Evolutionary conservation across 2,888 invertebrate species (phyloP).

Genomic region (Cantharis rufa): DNA sequence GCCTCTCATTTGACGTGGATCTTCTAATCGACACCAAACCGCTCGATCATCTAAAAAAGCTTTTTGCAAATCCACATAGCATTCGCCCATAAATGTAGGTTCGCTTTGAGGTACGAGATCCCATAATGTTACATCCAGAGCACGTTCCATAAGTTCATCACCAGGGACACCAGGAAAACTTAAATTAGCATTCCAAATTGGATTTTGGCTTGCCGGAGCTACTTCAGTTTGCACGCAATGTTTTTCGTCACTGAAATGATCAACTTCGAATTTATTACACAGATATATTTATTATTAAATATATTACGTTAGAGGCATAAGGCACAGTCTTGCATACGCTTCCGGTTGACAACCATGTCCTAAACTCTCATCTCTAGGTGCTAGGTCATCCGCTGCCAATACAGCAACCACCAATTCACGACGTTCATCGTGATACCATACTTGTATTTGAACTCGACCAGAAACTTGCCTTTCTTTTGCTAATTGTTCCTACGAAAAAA

Average conservation of each 20-base stretch:
- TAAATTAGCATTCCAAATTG: constrained; percentile 91
- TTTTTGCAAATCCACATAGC: constrained; percentile 78
- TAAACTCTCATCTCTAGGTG: constrained; percentile 74
- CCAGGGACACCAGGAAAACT: constrained; percentile 80
- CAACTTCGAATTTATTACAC: neutral
- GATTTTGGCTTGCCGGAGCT: constrained; percentile 84
- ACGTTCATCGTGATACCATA: constrained; percentile 85
- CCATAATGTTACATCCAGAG: constrained; percentile 87
- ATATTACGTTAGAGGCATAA: constrained; percentile 79
- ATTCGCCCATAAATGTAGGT: constrained; percentile 80
- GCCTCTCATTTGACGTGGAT: constrained; percentile 71
- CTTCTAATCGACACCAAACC: constrained; percentile 87
- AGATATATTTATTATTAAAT: neutral
- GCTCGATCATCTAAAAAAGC: constrained; percentile 87
- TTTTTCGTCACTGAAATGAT: constrained; percentile 67
- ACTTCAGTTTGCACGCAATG: constrained; percentile 81
- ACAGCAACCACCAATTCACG: constrained; percentile 83
- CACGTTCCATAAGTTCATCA: constrained; percentile 77
- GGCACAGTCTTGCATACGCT: constrained; percentile 81
- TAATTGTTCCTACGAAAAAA: constrained; percentile 66
- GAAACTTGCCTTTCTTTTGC: constrained; percentile 75
- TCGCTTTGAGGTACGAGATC: constrained; percentile 83
- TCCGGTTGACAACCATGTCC: constrained; percentile 80
- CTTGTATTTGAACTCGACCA: constrained; percentile 84
- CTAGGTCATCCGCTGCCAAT: constrained; percentile 83